A percentile compares a stretch with the other conserved stretches of the same genome.
phyloP scores from a whole-genome alignment of 2,113 vertebrate genomes.

The Grus americana region DNA sequence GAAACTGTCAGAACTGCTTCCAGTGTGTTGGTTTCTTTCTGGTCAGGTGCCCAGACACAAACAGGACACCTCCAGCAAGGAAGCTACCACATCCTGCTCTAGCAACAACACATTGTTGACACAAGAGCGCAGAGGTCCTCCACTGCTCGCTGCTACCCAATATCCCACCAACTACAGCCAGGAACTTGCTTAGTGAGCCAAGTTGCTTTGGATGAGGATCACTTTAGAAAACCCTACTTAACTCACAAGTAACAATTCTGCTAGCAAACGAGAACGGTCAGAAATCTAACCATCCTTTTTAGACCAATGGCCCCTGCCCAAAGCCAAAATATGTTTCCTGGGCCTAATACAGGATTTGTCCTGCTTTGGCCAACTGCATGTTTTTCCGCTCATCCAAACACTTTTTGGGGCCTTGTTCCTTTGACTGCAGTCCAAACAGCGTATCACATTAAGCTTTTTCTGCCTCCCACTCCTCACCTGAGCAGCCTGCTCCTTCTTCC shows the following conservation, averaged over 20 bases:
- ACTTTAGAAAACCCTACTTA: neutral
- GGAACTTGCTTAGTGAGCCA: neutral
- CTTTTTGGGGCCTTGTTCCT: neutral
- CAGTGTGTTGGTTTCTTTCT: neutral
- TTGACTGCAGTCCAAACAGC: neutral
- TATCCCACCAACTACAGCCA: neutral
- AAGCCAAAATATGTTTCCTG: neutral
- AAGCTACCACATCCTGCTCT: neutral
- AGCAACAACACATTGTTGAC: neutral
- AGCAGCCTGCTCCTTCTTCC: conserved; percentile 90
- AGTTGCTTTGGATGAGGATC: neutral
- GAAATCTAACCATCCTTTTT: neutral
- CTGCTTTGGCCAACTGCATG: neutral
- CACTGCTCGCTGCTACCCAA: neutral
- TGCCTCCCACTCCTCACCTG: conserved; percentile 72
- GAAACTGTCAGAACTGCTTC: neutral
- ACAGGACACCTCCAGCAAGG: neutral
- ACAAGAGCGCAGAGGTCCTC: neutral
- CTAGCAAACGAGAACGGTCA: neutral
- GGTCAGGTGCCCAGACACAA: neutral
- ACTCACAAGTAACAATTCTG: neutral
- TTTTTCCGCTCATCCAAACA: neutral
- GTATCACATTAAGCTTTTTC: neutral
- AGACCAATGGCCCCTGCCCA: rapidly evolving
- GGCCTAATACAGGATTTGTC: neutral